phyloP scores from a whole-genome alignment of 1,140 invertebrate genomes.

The Onthophagus taurus region DNA sequence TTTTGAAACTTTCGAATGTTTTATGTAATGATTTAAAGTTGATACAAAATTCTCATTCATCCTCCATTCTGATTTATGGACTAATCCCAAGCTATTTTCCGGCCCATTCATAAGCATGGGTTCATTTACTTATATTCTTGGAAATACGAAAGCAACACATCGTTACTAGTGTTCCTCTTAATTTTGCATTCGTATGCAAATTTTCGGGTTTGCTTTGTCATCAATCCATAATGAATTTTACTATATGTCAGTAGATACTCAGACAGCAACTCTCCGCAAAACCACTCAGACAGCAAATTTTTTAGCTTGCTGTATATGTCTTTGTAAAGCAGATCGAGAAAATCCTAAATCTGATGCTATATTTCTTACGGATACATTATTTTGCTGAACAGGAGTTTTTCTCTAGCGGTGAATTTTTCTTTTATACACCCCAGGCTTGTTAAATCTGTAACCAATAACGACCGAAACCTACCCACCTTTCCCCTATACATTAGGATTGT shows the following conservation, averaged over 20 bases:
- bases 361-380: conserved; percentile 2
- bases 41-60: conserved; percentile 6
- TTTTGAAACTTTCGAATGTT: conserved; percentile 5
- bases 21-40: conserved; percentile 11
- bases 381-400: conserved; percentile 9
- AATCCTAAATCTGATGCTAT: background rate
- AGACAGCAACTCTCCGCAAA: conserved; percentile 1
- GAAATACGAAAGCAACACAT: conserved; percentile 19
- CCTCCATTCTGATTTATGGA: conserved; percentile 12
- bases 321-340: background rate
- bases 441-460: conserved; percentile 2
- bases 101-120: conserved; percentile 6
- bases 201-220: conserved; percentile 1
- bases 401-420: conserved; percentile 1
- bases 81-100: background rate
- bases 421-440: conserved; percentile 4
- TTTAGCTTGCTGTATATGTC: background rate
- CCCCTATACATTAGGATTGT: too few relatives aligned
- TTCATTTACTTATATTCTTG: conserved; percentile 1
- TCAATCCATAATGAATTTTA: conserved; percentile 9
- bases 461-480: too few relatives aligned
- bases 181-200: background rate
- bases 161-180: conserved; percentile 8
- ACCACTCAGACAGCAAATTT: background rate
- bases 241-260: conserved; percentile 5